Conservation (phyloP, 1,140 invertebrate species). For the Scaptomyza graminum region DNA sequence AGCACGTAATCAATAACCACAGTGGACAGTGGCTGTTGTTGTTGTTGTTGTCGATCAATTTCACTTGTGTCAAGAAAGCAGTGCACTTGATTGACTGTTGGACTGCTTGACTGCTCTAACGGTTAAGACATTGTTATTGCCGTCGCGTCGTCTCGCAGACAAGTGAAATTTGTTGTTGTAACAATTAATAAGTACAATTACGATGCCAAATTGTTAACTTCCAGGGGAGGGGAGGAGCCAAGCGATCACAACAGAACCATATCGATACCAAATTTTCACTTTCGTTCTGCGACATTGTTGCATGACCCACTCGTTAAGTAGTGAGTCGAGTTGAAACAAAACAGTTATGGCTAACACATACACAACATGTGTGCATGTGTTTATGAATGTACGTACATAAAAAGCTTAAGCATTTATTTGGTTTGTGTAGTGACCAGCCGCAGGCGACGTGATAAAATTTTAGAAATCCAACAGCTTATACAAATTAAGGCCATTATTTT, state of each 20-base stretch:
- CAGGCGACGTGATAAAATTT: constrained; percentile 79
- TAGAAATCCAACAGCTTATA: constrained; percentile 74
- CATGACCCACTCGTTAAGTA: constrained; percentile 54
- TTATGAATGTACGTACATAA: constrained; percentile 12
- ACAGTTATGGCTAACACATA: constrained; percentile 38
- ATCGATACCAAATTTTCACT: constrained; percentile 60
- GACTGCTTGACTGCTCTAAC: constrained; percentile 52
- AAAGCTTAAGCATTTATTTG: constrained; percentile 50
- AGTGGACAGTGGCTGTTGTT: not conserved
- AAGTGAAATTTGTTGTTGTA: constrained; percentile 69
- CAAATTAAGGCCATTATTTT: constrained; percentile 73
- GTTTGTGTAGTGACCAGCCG: constrained; percentile 45
- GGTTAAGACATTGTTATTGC: constrained; percentile 70
- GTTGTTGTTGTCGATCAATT: constrained; percentile 42
- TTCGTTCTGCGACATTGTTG: constrained; percentile 59
- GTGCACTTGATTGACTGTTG: constrained; percentile 50
- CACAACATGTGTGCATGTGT: constrained; percentile 5
- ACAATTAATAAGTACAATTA: constrained; percentile 48
- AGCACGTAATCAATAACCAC: constrained; percentile 73
- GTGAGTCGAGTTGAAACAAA: constrained; percentile 24
- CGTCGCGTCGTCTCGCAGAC: constrained; percentile 34
- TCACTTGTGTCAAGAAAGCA: constrained; percentile 48
- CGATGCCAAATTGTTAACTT: constrained; percentile 59
- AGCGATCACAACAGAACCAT: constrained; percentile 47
- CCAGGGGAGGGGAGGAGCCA: constrained; percentile 29